A percentile compares a stretch with the other conserved stretches of the same genome.
Conservation (phyloP, 2,888 invertebrate species). For the Apoda limacodes region DNA sequence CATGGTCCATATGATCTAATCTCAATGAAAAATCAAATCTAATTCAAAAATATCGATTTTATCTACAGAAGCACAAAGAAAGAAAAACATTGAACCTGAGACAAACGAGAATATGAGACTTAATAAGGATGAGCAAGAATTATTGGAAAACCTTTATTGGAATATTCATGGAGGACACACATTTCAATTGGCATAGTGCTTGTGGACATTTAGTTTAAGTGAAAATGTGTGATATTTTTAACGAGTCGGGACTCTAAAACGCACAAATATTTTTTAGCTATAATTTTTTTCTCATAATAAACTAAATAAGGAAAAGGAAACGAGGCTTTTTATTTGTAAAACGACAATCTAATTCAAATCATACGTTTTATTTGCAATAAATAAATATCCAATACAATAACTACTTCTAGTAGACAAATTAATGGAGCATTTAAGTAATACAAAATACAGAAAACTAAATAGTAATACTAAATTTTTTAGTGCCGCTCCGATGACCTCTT, state of each 20-base stretch:
- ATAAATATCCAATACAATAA: constrained; percentile 38
- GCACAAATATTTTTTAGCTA: too few relatives aligned
- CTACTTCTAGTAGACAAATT: too few relatives aligned
- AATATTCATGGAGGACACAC: constrained; percentile 74
- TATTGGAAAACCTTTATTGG: constrained; percentile 70
- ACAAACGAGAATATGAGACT: constrained; percentile 53
- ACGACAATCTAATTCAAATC: constrained; percentile 27
- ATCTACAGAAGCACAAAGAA: constrained; percentile 68
- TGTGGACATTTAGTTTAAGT: constrained; percentile 33
- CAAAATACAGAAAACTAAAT: constrained; percentile 15
- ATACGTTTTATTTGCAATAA: constrained; percentile 29
- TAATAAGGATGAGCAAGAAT: constrained; percentile 60
- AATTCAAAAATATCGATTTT: constrained; percentile 58
- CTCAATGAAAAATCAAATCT: constrained; percentile 28
- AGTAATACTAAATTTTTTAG: too few relatives aligned
- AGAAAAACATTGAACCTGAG: constrained; percentile 58
- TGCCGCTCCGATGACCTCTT: too few relatives aligned
- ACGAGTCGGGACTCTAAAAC: background rate
- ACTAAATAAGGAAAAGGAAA: constrained; percentile 44
- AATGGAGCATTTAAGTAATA: too few relatives aligned
- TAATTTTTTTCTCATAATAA: constrained; percentile 46
- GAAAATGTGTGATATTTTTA: constrained; percentile 30
- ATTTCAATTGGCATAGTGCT: constrained; percentile 65
- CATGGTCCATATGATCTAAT: constrained; percentile 73
- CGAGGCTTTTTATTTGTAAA: constrained; percentile 48